Conservation (phyloP, 1,140 invertebrate genomes). For the Artemia franciscana region DNA sequence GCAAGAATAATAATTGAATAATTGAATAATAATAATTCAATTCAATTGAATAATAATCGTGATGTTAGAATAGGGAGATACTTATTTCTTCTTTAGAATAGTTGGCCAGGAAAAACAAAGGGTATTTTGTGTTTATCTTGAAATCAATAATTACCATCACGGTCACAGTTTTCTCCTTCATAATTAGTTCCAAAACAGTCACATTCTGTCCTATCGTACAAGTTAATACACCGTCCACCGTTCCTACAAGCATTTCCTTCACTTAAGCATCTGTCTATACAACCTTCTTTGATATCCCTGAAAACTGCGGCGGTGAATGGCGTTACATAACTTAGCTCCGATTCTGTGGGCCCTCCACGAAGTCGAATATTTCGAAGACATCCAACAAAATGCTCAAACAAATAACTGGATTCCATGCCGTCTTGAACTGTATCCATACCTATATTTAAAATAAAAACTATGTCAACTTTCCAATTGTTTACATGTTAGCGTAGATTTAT, state of each 20-base stretch:
- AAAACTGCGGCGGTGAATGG: constrained; percentile 59
- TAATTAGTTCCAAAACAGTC: constrained; percentile 76
- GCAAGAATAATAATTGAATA: no score
- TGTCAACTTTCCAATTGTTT: no score
- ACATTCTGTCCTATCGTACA: constrained; percentile 58
- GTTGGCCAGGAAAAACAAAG: no score
- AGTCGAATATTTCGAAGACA: constrained; percentile 65
- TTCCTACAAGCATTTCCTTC: constrained; percentile 56
- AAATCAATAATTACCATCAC: constrained; percentile 71
- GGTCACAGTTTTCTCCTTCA: constrained; percentile 69
- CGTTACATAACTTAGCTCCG: constrained; percentile 43
- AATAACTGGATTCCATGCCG: constrained; percentile 63
- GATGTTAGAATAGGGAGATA: no score
- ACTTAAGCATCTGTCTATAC: constrained; percentile 46
- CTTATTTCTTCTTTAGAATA: no score
- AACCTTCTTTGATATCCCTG: constrained; percentile 61
- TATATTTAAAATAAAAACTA: no score
- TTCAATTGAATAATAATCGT: no score
- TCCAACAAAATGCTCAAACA: constrained; percentile 72
- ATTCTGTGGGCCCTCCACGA: constrained; percentile 31
- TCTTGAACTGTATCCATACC: constrained; percentile 60
- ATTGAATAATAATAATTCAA: no score
- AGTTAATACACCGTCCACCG: constrained; percentile 61
- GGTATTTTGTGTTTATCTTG: no score
- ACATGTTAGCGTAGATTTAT: no score